phyloP scores from a whole-genome alignment of 1,140 invertebrate genomes.

The Bombus polaris region DNA sequence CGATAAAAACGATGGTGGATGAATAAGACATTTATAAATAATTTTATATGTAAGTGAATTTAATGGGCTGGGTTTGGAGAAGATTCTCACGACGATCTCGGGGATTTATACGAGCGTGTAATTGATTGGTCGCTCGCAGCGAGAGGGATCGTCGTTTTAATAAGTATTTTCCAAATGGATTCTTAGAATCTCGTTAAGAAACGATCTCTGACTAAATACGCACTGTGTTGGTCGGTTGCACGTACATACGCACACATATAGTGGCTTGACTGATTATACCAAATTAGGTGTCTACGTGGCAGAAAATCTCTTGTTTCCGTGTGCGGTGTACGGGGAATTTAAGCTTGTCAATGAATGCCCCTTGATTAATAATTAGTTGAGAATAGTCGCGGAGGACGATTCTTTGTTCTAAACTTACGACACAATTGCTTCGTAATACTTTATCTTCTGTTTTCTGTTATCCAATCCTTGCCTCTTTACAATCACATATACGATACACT shows the following conservation, averaged over 20 bases:
- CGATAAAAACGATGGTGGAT: background rate
- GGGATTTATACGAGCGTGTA: slow-evolving; percentile 15
- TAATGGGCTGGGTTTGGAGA: background rate
- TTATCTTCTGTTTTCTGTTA: background rate
- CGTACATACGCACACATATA: background rate
- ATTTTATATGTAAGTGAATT: background rate
- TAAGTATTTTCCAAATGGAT: slow-evolving; percentile 66
- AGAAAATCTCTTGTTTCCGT: slow-evolving; percentile 8
- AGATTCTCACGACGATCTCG: slow-evolving; percentile 31
- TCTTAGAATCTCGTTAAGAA: slow-evolving; percentile 69
- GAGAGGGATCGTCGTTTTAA: slow-evolving; percentile 52
- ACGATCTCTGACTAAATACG: slow-evolving; percentile 66
- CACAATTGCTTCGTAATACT: background rate
- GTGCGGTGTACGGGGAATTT: background rate
- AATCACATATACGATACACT: background rate
- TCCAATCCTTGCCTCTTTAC: background rate
- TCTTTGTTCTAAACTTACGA: background rate
- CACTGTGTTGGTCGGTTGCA: slow-evolving; percentile 16
- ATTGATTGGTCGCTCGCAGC: slow-evolving; percentile 47
- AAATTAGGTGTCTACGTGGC: slow-evolving; percentile 29
- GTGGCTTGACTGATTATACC: slow-evolving; percentile 28
- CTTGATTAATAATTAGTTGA: background rate
- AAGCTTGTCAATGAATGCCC: background rate
- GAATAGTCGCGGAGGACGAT: background rate
- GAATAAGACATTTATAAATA: background rate